Evolutionary conservation across 2,888 invertebrate species (phyloP).

Genomic region (Lasioglossum pauxillum): DNA sequence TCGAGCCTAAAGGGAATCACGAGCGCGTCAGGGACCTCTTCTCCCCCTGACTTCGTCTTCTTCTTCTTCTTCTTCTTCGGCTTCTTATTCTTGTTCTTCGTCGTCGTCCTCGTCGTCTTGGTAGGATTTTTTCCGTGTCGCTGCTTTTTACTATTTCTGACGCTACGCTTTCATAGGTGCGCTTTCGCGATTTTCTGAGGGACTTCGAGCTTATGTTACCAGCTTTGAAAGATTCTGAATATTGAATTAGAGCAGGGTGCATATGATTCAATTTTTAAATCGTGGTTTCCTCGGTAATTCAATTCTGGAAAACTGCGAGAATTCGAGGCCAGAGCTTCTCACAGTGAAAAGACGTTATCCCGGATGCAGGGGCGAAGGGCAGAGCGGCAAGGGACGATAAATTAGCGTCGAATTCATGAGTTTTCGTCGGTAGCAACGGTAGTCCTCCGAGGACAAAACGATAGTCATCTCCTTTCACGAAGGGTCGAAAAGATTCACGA

Average conservation of each 20-base stretch:
- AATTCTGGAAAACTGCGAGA: slow-evolving; percentile 56
- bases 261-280: neutral
- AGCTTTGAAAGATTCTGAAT: neutral
- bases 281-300: slow-evolving; percentile 32
- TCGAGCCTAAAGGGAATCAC: slow-evolving; percentile 80
- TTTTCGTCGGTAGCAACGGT: slow-evolving; percentile 75
- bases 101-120: neutral
- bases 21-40: slow-evolving; percentile 75
- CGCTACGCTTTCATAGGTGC: neutral
- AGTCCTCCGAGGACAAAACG: slow-evolving; percentile 71
- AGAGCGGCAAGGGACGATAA: slow-evolving; percentile 61
- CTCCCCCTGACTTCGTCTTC: slow-evolving; percentile 9
- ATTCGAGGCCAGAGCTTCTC: slow-evolving; percentile 37
- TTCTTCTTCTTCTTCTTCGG: slow-evolving; percentile 9
- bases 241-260: neutral
- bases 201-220: neutral
- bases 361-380: slow-evolving; percentile 49
- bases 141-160: neutral
- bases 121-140: slow-evolving; percentile 13
- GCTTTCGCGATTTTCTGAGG: neutral
- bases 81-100: slow-evolving; percentile 8
- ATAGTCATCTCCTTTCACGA: slow-evolving; percentile 74
- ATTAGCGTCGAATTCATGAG: slow-evolving; percentile 72
- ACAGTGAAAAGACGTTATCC: slow-evolving; percentile 53
- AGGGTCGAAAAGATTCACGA: slow-evolving; percentile 71